Conservation (phyloP, 2,113 vertebrate species). For the Prionailurus bengalensis region DNA sequence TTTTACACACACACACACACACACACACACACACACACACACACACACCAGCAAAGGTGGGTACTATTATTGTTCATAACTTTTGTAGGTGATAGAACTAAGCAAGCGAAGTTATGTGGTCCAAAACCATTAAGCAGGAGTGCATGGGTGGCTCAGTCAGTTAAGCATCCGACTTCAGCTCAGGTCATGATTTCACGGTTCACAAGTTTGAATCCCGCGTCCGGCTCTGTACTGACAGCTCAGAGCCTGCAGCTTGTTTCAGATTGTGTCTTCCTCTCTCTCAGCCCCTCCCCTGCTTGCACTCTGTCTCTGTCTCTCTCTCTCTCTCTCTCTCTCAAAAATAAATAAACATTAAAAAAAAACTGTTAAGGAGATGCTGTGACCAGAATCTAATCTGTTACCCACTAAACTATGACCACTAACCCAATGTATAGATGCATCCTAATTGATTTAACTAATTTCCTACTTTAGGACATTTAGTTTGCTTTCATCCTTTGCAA, state of each 20-base stretch:
- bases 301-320: no score
- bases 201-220: no score
- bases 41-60: neutral
- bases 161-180: no score
- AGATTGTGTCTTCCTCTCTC: no score
- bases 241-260: no score
- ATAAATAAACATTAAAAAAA: neutral
- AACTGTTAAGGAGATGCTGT: neutral
- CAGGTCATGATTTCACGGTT: no score
- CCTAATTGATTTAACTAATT: constrained; percentile 12
- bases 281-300: no score
- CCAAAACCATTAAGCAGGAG: neutral
- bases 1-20: neutral
- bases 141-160: no score
- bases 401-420: neutral
- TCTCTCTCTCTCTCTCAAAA: no score
- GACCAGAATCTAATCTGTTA: neutral
- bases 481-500: constrained; percentile 57
- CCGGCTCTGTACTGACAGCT: no score
- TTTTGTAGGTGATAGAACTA: neutral
- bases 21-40: no score
- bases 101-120: neutral
- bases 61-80: neutral
- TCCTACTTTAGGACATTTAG: constrained; percentile 43
- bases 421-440: neutral